Evolutionary conservation across 35 echinoderm and acorn worm genomes (phyloP), one percentile per base, ranked within the genome.

Genomic region (Stichopus chloronotus): DNA sequence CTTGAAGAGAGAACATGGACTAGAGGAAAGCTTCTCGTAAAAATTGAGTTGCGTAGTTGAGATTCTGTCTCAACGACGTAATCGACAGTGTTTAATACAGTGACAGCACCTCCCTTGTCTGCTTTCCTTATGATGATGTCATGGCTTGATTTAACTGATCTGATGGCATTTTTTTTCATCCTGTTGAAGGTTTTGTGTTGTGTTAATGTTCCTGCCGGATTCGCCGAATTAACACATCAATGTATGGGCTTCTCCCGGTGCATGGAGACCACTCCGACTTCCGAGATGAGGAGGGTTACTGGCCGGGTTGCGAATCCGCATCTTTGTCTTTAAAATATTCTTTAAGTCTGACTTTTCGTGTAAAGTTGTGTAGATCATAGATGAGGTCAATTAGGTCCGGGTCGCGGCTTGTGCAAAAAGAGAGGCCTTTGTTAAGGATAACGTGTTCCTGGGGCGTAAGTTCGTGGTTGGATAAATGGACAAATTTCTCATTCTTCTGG

Each of bases 341-440:
- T n/a, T n/a, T n/a, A n/a, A n/a, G 0, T 43, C 30, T 43, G 25
- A 84, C 55, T 84, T 84, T 84, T 57, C 81, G 5, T 7, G 81
- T 84, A 57, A 84, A 84, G 19, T 10, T 52, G 81, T 84, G 81
- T 54, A 25, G 43, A 57, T 84, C 81, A 5, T 52, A 84, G 7
- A 4, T 17, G 8, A 84, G 23, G 55, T 84, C 55, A 57, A 84
- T 6, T 0, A 14, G 81, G 55, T 5, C 24, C 55, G 81, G 81
- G 25, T 84, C 17, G 1, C 3, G 25, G 17, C 30, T 54, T 5
- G 81, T 22, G 54, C 81, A 81, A 53, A 81, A 84, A 16, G 81
- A 84, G 5, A 84, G 81, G 8, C 81, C 81, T 57, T 84, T 84
- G 24, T 84, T 84, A 8, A 84, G n/a, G n/a, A n/a, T n/a, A n/a